These are phyloP conservation scores for Temnopleurus reevesii DNA, from an alignment of 53 echinoderm and acorn worm genomes.

Conservation along the genomic window DNA sequence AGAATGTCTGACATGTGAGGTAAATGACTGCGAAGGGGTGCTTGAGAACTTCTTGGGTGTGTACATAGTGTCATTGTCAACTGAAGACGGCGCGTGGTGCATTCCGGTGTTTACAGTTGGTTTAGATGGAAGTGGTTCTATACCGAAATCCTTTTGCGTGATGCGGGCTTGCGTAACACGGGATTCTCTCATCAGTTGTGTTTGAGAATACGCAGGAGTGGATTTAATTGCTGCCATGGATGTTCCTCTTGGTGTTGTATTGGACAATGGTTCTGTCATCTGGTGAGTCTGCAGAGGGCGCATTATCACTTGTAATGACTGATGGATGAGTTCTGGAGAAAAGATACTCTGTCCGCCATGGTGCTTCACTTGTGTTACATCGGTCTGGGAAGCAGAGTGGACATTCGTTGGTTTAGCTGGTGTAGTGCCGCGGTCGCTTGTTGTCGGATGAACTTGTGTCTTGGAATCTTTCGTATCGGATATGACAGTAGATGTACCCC, in stretches of 20 bases:
- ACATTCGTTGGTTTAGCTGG: slow-evolving; percentile 39
- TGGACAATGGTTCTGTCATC: slow-evolving; percentile 21
- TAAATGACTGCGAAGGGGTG: slow-evolving; percentile 12
- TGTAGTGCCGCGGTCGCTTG: slow-evolving; percentile 58
- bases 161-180: slow-evolving; percentile 50
- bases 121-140: slow-evolving; percentile 40
- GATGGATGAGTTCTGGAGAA: slow-evolving; percentile 4
- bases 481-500: slow-evolving; percentile 55
- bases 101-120: not conserved
- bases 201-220: slow-evolving; percentile 56
- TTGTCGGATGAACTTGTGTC: slow-evolving; percentile 66
- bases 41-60: not conserved
- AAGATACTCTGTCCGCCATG: not conserved
- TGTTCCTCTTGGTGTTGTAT: slow-evolving; percentile 45
- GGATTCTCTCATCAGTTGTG: slow-evolving; percentile 32
- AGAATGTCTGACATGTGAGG: not conserved
- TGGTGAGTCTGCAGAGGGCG: slow-evolving; percentile 34
- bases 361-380: not conserved
- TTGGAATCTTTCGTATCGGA: slow-evolving; percentile 42
- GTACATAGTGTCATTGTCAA: slow-evolving; percentile 7
- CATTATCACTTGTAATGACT: slow-evolving; percentile 40
- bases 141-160: slow-evolving; percentile 51
- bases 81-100: not conserved
- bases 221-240: slow-evolving; percentile 24
- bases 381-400: slow-evolving; percentile 35